Conservation (phyloP, 1,140 invertebrate species). For the Campoletis sonorensis region DNA sequence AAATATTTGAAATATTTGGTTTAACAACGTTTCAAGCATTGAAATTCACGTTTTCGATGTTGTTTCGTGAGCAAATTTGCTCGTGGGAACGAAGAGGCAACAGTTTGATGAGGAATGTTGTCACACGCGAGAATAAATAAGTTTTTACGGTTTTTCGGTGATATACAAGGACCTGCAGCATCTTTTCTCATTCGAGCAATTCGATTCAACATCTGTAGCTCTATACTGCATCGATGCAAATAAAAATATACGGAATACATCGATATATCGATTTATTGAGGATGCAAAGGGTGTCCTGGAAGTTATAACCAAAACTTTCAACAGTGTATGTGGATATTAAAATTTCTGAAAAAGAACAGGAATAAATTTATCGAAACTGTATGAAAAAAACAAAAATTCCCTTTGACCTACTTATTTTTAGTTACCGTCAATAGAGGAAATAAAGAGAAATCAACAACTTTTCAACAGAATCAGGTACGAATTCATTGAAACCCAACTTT, state of each 20-base stretch:
- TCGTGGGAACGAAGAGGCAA: not conserved
- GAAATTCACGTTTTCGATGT: slow-evolving; percentile 9
- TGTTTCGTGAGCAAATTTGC: not conserved
- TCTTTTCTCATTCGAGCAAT: slow-evolving; percentile 29
- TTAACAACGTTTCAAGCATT: slow-evolving; percentile 13
- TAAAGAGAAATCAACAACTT: no score
- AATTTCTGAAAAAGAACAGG: no score
- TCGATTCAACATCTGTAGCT: slow-evolving; percentile 32
- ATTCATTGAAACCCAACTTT: no score
- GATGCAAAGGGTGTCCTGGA: not conserved
- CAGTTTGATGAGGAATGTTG: slow-evolving; percentile 14
- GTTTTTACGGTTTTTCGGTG: slow-evolving; percentile 30
- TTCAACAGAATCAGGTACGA: no score
- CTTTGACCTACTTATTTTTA: no score
- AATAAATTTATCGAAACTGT: no score
- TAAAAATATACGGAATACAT: not conserved
- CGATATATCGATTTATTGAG: no score
- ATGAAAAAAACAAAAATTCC: no score
- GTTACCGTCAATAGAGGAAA: no score
- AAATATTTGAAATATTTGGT: not conserved
- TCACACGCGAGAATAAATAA: slow-evolving; percentile 34
- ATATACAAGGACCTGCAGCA: slow-evolving; percentile 35
- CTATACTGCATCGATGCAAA: not conserved
- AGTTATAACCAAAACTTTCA: not conserved
- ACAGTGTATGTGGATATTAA: no score